These are phyloP conservation scores for Mergus octosetaceus DNA, from an alignment of 2,797 vertebrate genomes.

Conservation along the genomic window DNA sequence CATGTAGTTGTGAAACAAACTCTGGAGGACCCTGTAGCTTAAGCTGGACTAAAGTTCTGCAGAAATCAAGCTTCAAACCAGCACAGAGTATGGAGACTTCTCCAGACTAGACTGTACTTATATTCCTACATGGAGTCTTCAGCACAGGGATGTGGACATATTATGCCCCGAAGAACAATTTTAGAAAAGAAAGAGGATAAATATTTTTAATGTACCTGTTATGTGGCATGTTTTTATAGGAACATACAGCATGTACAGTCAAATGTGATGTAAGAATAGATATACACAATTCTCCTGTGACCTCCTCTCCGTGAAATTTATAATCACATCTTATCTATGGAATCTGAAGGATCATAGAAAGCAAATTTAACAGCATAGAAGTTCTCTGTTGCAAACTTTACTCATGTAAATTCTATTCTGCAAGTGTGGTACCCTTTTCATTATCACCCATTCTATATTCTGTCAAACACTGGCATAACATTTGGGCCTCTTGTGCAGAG, in stretches of 20 bases:
- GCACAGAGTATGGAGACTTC: neutral
- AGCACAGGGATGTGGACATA: neutral
- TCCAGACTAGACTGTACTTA: accelerated
- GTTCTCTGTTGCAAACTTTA: neutral
- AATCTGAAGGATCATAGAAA: neutral
- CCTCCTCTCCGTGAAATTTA: neutral
- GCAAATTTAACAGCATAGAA: neutral
- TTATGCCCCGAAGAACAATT: neutral
- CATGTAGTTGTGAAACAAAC: accelerated
- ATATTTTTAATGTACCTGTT: neutral
- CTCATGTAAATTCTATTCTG: neutral
- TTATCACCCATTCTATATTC: neutral
- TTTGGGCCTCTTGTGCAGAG: neutral
- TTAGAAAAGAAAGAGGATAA: neutral
- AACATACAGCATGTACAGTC: accelerated
- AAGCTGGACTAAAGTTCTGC: neutral
- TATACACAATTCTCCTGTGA: neutral
- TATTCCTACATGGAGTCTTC: neutral
- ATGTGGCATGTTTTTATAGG: neutral
- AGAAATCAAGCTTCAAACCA: neutral
- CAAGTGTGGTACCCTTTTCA: neutral
- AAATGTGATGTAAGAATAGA: neutral
- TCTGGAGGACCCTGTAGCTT: neutral
- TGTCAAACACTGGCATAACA: neutral
- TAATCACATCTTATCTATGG: neutral